Evolutionary conservation across 2,797 vertebrate genomes (phyloP), one percentile per base, ranked within the genome.

Genomic region (Sebastes taczanowskii): DNA sequence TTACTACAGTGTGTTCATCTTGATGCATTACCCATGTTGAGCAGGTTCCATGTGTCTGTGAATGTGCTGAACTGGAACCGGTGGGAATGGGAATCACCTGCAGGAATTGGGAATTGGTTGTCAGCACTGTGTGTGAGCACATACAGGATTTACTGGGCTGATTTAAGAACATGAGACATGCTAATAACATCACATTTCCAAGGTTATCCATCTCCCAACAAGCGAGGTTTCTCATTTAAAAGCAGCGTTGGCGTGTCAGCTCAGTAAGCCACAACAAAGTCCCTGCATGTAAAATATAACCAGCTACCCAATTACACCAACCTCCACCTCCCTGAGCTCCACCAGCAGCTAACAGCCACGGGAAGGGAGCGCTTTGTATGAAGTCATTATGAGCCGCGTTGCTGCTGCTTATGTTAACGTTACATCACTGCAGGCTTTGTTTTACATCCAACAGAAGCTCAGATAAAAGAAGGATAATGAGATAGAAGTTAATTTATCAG

Each of bases 371-470:
- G 56, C 52, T 80, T 65, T 64, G 71, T 74, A 2, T 49, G 11
- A 86, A 78, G 42, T 66, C 52, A 53, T 75, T 29, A 69, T 3
- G 2, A 30, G 67, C 18, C 1, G 72, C 68, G 67, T 87, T 87
- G 63, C 81, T n/a, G 64, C 83, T 38, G 78, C 60, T 82, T 20
- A 30, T 78, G 42, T 62, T 60, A 72, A 35, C 52, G 80, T 91
- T 91, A 86, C 90, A 88, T 92, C 90, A 91, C 62, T 30, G 60
- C 23, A 5, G 52, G 60, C 59, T 81, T 75, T 84, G 71, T 82
- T 46, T 42, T 59, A 20, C 52, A 29, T 77, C 66, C 34, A 52
- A 42, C 35, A 66, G 66, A 67, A 34, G 42, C 62, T 22, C 4
- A 58, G 75, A 79, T 67, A 38, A 77, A 85, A 78, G 64, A 63